Conservation (phyloP, 2,888 invertebrate genomes). For the Drosophila kanekoi region DNA sequence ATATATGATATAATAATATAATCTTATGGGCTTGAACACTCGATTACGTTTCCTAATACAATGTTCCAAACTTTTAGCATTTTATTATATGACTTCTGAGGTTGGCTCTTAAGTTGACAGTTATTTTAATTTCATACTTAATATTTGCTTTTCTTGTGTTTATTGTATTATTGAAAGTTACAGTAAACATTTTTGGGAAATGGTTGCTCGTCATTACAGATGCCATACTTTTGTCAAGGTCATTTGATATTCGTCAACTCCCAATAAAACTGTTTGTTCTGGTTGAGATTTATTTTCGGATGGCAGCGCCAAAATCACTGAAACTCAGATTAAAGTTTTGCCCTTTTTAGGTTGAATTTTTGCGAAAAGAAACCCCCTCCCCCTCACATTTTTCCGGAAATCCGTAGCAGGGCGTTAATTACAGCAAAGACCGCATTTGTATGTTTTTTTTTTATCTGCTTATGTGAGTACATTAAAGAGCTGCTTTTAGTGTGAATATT, state of each 20-base stretch:
- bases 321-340: constrained; percentile 22
- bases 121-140: no score
- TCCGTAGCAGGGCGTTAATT: constrained; percentile 13
- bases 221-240: not conserved
- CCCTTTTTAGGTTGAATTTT: constrained; percentile 5
- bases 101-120: no score
- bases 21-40: no score
- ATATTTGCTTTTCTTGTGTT: no score
- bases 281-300: constrained; percentile 15
- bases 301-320: constrained; percentile 1
- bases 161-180: no score
- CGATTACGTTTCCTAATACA: no score
- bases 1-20: no score
- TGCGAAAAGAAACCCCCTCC: not conserved
- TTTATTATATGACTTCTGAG: no score
- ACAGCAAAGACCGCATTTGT: constrained; percentile 9
- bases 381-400: not conserved
- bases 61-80: no score
- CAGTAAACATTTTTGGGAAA: no score
- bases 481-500: constrained; percentile 10
- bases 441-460: constrained; percentile 4
- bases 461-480: constrained; percentile 22
- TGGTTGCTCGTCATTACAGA: no score
- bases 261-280: no score
- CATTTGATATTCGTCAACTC: not conserved